Evolutionary conservation across 2,888 invertebrate genomes (phyloP), one percentile per base, ranked within the genome.

Genomic region (Rotaria macrura): DNA sequence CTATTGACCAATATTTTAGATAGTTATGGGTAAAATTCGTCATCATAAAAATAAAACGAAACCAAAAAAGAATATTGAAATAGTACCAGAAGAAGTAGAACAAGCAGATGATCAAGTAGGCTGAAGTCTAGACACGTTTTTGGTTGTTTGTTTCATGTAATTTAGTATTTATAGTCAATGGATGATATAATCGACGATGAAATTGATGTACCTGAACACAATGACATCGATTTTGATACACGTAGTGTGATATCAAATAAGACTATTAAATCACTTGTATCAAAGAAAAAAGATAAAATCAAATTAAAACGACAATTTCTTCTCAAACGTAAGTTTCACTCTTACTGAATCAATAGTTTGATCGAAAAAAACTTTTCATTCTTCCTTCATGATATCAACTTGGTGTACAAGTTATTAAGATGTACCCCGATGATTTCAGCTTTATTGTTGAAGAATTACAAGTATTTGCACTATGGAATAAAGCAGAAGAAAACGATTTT

Each of bases 201-300:
- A 79, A 43, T 43, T 38, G 79, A 79, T 43, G 2, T 43, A 79
- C 9, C 43, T 43, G 79, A 79, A 14, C 79, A 79, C n/a, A 79
- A 79, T 79, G 7, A 40, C 4, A 12, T n/a, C n/a, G 79, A 79
- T 79, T 79, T 79, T 43, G 79, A 79, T 79, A 79, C 43, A n/a
- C 79, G 43, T 43, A 79, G 79, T 79, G 79, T 79, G 4, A 12
- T 43, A 40, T 79, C 79, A 12, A 79, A 79, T 43, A 79, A 79
- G 43, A 79, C 79, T 4, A 43, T 79, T n/a, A 79, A 79, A n/a
- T 79, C 79, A 40, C 43, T 79, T 25, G 79, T 79, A 43, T 40
- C 79, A 9, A 79, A 79, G 43, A 79, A 79, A 43, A 79, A 79
- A 79, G 79, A 79, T 79, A 79, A 79, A 43, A 40, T 43, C 10